These are phyloP conservation scores for Drosophila micromelanica DNA, from an alignment of 1,140 invertebrate genomes.

Conservation along the genomic window DNA sequence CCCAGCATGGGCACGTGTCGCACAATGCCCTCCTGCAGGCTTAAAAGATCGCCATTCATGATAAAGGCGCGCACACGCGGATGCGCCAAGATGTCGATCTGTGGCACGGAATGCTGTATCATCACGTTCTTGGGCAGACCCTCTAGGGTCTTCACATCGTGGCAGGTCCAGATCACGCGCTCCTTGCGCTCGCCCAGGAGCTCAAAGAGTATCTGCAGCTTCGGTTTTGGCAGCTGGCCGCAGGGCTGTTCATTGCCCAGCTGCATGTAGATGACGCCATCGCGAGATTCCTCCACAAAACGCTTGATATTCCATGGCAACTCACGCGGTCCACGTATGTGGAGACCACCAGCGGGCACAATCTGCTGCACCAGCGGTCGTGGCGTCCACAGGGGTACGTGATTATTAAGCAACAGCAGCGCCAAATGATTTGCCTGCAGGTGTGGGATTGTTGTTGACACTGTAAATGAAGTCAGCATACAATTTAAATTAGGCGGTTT, in stretches of 20 bases:
- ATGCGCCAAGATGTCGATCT: constrained; percentile 86
- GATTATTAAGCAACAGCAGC: constrained; percentile 74
- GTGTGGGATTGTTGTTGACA: constrained; percentile 79
- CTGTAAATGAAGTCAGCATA: constrained; percentile 18
- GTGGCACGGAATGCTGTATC: constrained; percentile 86
- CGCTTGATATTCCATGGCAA: constrained; percentile 84
- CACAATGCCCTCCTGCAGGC: constrained; percentile 85
- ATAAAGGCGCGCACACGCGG: constrained; percentile 84
- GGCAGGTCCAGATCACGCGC: constrained; percentile 86
- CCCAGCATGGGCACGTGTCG: constrained; percentile 86
- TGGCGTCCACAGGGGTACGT: constrained; percentile 74
- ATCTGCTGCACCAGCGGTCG: constrained; percentile 71
- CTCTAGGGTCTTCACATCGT: constrained; percentile 78
- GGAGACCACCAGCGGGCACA: constrained; percentile 78
- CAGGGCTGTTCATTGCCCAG: constrained; percentile 81
- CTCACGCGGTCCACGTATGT: constrained; percentile 74
- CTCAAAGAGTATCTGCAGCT: constrained; percentile 75
- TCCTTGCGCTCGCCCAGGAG: constrained; percentile 85
- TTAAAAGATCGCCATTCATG: constrained; percentile 86
- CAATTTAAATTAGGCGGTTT: background rate
- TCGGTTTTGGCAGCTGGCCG: constrained; percentile 68
- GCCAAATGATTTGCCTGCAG: constrained; percentile 85
- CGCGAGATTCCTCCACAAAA: constrained; percentile 84
- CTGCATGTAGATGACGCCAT: constrained; percentile 87
- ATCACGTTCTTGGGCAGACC: constrained; percentile 84